Evolutionary conservation across 2,113 vertebrate species (phyloP).

Genomic region (Centrocercus urophasianus): DNA sequence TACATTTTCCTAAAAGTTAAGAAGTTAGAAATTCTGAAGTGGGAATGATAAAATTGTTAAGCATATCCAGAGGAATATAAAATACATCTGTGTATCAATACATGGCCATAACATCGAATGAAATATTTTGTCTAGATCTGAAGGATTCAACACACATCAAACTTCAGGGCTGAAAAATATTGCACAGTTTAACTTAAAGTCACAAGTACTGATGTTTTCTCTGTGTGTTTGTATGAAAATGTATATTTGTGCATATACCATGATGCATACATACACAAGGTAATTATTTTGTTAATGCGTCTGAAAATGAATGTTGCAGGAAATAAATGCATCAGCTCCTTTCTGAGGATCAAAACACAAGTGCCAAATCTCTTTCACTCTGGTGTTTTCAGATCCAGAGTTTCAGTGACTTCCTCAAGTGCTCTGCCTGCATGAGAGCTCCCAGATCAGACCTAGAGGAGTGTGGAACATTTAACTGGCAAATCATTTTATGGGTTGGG

Average conservation of each 20-base stretch:
- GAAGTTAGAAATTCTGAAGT: conserved; percentile 63
- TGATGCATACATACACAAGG: not conserved
- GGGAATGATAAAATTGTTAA: conserved; percentile 66
- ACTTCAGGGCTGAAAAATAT: conserved; percentile 35
- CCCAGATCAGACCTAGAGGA: not conserved
- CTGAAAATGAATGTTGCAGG: not conserved
- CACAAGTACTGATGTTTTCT: not conserved
- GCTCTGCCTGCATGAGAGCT: not conserved
- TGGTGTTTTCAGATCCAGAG: not conserved
- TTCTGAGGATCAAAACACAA: not conserved
- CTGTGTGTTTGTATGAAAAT: not conserved
- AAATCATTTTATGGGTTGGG: not conserved
- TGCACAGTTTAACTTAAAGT: conserved; percentile 17
- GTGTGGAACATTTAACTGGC: not conserved
- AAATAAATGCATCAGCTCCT: not conserved
- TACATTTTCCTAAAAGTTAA: conserved; percentile 72
- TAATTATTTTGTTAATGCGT: conserved; percentile 16
- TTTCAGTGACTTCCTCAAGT: not conserved
- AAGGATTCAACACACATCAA: conserved; percentile 38
- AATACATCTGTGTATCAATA: conserved; percentile 34
- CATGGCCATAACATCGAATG: not conserved
- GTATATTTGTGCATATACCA: not conserved
- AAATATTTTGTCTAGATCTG: conserved; percentile 58
- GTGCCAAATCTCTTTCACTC: not conserved
- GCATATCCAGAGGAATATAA: conserved; percentile 65